phyloP scores from a whole-genome alignment of 2,888 invertebrate species.

The Oligia fasciuncula region DNA sequence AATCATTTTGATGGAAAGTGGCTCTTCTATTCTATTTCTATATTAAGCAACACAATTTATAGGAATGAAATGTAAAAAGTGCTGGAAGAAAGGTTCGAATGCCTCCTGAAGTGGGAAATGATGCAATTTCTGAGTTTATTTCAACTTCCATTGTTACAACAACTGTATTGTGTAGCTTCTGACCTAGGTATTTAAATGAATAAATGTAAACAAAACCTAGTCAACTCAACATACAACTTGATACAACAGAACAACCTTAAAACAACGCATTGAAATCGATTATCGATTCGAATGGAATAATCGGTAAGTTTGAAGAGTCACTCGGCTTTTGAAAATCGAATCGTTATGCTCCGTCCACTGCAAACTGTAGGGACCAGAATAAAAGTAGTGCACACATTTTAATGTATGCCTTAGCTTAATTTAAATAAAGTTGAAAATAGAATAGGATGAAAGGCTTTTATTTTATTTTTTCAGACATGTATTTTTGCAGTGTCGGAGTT shows the following conservation, averaged over 20 bases:
- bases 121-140: neutral
- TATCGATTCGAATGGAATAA: constrained; percentile 65
- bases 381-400: constrained; percentile 6
- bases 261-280: constrained; percentile 65
- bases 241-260: neutral
- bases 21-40: constrained; percentile 35
- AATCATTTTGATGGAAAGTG: constrained; percentile 59
- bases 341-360: constrained; percentile 72
- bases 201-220: neutral
- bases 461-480: constrained; percentile 30
- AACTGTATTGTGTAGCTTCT: neutral
- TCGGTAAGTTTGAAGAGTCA: constrained; percentile 81
- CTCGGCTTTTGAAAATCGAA: constrained; percentile 82
- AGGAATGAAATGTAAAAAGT: neutral
- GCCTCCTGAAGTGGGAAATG: constrained; percentile 11
- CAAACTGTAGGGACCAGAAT: constrained; percentile 16
- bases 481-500: constrained; percentile 24
- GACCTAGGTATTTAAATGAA: neutral
- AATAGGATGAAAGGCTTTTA: neutral
- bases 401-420: constrained; percentile 3
- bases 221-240: neutral
- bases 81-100: neutral
- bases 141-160: neutral
- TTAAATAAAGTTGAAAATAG: constrained; percentile 32
- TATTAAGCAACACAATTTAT: constrained; percentile 15